Percentiles rank a stretch among this genome's conserved stretches.
Evolutionary conservation across 1,140 invertebrate genomes (phyloP).

Genomic region (Anastatus disparis): DNA sequence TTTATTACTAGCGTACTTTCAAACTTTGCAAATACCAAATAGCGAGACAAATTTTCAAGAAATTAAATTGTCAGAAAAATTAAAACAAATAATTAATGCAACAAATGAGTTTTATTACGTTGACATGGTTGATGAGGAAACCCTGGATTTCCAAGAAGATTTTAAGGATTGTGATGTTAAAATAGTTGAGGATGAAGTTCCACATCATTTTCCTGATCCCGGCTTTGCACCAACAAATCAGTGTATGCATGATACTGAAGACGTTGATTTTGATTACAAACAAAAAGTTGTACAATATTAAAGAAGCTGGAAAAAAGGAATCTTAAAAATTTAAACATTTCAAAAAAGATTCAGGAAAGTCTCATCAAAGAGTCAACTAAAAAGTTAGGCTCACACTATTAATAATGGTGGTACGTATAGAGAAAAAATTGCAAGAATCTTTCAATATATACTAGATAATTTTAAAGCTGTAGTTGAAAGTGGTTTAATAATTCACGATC

Average conservation of each 20-base stretch:
- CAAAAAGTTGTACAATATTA: constrained; percentile 20
- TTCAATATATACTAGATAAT: constrained; percentile 18
- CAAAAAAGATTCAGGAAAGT: constrained; percentile 26
- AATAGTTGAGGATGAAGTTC: not conserved
- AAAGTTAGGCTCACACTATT: no score
- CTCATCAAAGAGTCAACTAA: not conserved
- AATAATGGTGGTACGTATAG: no score
- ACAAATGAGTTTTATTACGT: not conserved
- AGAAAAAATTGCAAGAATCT: constrained; percentile 33
- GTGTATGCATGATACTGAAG: constrained; percentile 25
- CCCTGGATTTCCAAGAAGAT: not conserved
- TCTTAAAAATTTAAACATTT: constrained; percentile 2
- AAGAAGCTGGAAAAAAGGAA: constrained; percentile 28
- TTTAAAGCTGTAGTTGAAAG: not conserved
- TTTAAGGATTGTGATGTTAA: not conserved
- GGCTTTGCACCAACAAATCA: constrained; percentile 7
- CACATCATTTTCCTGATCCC: not conserved
- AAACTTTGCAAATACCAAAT: not conserved
- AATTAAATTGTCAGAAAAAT: not conserved
- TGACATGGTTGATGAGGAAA: not conserved
- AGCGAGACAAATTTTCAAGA: not conserved
- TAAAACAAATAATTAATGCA: not conserved
- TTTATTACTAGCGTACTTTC: not conserved
- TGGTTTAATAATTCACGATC: constrained; percentile 24
- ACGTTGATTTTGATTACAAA: constrained; percentile 20